Conservation (phyloP, 2,797 vertebrate species). For the Melanitta fusca region DNA sequence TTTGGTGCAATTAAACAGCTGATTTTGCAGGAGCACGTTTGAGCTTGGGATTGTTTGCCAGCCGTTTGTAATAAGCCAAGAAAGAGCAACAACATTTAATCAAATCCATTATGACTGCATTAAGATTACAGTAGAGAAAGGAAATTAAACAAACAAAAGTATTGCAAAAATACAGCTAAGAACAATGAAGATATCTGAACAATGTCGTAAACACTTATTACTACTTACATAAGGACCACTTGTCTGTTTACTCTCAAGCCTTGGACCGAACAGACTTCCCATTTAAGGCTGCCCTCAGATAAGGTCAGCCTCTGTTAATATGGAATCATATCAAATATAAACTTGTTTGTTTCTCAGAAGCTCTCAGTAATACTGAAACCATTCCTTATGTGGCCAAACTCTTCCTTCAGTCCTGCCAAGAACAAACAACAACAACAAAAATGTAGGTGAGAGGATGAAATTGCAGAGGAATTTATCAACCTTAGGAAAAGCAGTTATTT, state of each 20-base stretch:
- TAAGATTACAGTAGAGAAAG: constrained; percentile 63
- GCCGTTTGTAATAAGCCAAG: constrained; percentile 51
- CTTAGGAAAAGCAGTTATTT: background rate
- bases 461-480: background rate
- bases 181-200: constrained; percentile 56
- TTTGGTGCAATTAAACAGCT: constrained; percentile 18
- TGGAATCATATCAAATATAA: constrained; percentile 25
- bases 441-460: background rate
- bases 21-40: constrained; percentile 27
- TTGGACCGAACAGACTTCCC: constrained; percentile 40
- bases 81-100: constrained; percentile 51
- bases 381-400: background rate
- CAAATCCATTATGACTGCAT: constrained; percentile 49
- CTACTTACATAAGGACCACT: constrained; percentile 55
- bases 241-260: constrained; percentile 41
- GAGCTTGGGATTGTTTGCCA: constrained; percentile 43
- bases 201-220: constrained; percentile 61
- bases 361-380: background rate
- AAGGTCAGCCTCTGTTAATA: constrained; percentile 42
- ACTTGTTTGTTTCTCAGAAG: background rate
- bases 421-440: background rate
- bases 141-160: constrained; percentile 63
- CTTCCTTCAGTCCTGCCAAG: background rate
- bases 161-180: constrained; percentile 41
- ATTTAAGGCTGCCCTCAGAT: constrained; percentile 58